These are phyloP conservation scores for Cheilosia grossa DNA, from an alignment of 2,888 invertebrate genomes.

Conservation along the genomic window DNA sequence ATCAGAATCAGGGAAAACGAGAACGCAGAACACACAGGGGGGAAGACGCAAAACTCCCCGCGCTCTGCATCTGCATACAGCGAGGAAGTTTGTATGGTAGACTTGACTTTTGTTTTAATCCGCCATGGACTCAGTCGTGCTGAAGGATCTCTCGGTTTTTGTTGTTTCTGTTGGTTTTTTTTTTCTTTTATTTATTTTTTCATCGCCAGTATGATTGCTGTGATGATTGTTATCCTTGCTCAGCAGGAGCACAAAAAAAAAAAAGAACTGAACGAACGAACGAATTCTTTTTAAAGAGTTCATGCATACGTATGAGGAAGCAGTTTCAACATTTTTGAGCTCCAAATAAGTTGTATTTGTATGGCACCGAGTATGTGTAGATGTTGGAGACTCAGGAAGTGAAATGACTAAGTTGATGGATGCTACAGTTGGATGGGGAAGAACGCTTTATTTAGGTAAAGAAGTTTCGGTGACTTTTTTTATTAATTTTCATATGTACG, in stretches of 20 bases:
- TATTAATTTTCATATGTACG: background rate
- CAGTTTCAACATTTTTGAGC: conserved; percentile 3
- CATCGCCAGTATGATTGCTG: conserved; percentile 37
- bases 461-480: background rate
- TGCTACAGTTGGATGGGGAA: background rate
- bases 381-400: background rate
- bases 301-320: conserved; percentile 34
- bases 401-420: background rate
- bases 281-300: conserved; percentile 29
- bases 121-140: conserved; percentile 55
- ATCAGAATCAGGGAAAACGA: conserved; percentile 46
- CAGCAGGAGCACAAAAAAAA: background rate
- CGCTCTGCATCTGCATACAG: no score
- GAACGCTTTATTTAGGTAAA: background rate
- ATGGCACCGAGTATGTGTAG: background rate
- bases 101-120: conserved; percentile 70
- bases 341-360: background rate
- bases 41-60: background rate
- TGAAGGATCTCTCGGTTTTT: conserved; percentile 45
- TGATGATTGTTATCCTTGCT: conserved; percentile 50
- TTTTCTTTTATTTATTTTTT: background rate
- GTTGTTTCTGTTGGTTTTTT: background rate
- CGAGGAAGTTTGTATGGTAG: conserved; percentile 16
- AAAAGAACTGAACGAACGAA: background rate
- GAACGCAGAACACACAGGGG: conserved; percentile 4